Percentiles rank a stretch among this genome's conserved stretches.
phyloP scores from a whole-genome alignment of 2,113 vertebrate genomes.

The Chionis minor region DNA sequence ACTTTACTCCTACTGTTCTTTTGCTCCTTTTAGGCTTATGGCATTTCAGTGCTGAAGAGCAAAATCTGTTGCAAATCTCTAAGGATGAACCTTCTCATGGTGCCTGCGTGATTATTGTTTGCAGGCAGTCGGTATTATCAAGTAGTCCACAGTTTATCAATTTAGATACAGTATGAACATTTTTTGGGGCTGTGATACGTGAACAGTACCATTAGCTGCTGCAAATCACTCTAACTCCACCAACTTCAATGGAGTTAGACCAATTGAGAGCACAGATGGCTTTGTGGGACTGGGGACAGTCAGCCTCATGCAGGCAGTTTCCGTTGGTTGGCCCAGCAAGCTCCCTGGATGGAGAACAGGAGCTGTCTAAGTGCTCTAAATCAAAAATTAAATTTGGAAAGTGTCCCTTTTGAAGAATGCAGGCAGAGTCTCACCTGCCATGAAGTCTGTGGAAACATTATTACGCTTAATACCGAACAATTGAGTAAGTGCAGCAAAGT shows the following conservation, averaged over 20 bases:
- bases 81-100: slow-evolving; percentile 19
- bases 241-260: neutral
- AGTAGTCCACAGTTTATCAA: neutral
- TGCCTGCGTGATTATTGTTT: neutral
- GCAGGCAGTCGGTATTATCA: neutral
- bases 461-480: neutral
- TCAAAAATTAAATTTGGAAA: slow-evolving; percentile 35
- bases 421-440: slow-evolving; percentile 24
- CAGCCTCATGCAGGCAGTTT: neutral
- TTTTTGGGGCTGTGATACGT: neutral
- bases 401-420: slow-evolving; percentile 13
- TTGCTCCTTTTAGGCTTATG: slow-evolving; percentile 64
- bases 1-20: slow-evolving; percentile 71
- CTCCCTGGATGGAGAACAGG: neutral
- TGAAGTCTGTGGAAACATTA: slow-evolving; percentile 1
- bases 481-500: neutral
- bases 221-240: neutral
- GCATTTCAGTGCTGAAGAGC: slow-evolving; percentile 44
- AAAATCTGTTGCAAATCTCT: slow-evolving; percentile 40
- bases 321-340: neutral
- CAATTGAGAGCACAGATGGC: neutral
- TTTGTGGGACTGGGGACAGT: neutral
- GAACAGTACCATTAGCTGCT: neutral
- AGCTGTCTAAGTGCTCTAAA: slow-evolving; percentile 24
- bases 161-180: neutral